Conservation (phyloP, 2,797 vertebrate species). For the Hypotaenidia philippensis region DNA sequence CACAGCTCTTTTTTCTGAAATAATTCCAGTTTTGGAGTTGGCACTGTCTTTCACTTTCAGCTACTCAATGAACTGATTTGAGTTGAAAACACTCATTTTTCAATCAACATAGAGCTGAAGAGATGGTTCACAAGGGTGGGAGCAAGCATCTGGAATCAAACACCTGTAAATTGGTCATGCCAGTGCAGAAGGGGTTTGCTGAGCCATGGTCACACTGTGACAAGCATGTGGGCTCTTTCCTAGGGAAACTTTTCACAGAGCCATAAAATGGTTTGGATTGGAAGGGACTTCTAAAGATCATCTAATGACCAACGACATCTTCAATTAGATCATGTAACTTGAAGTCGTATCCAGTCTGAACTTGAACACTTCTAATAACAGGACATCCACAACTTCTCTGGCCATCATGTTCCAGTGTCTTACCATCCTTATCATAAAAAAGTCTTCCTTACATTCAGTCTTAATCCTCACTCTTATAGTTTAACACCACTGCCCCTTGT, state of each 20-base stretch:
- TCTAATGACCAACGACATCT: no score
- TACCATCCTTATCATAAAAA: no score
- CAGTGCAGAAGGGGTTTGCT: background rate
- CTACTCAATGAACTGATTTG: background rate
- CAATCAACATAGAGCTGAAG: background rate
- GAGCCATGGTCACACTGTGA: rapidly evolving
- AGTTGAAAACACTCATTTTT: background rate
- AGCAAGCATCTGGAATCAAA: background rate
- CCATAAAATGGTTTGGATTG: background rate
- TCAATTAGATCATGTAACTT: no score
- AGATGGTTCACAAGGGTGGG: background rate
- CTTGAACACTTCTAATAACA: no score
- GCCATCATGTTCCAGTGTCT: no score
- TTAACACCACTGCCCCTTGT: no score
- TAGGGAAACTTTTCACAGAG: background rate
- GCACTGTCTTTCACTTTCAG: background rate
- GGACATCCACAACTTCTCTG: no score
- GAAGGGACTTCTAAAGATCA: no score
- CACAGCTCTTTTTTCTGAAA: background rate
- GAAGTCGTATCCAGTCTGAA: no score
- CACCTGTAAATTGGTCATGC: rapidly evolving
- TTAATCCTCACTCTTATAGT: no score
- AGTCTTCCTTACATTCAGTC: no score
- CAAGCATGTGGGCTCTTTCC: background rate
- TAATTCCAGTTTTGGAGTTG: background rate